Evolutionary conservation across 2,888 invertebrate species (phyloP), one percentile per base, ranked within the genome.

Genomic region (Maniola hyperantus): DNA sequence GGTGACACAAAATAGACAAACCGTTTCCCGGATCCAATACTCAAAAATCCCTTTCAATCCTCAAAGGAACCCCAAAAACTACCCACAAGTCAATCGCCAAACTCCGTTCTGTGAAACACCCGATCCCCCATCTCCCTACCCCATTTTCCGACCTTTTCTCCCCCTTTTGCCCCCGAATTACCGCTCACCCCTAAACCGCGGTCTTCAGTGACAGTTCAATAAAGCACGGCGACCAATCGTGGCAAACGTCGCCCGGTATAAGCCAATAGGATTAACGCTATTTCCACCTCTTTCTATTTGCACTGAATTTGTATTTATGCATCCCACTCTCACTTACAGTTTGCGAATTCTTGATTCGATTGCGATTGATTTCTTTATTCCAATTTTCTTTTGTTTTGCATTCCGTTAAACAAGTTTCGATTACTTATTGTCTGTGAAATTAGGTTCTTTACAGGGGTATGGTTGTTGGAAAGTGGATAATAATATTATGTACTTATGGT

Each of bases 71-170:
- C 89, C 89, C 80, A 83, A 89, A 90, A 90, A 89, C 90, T 90
- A 89, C 89, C 88, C 89, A 87, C 91, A 89, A 91, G 91, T 91
- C 91, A 92, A 91, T 91, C 85, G 91, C 91, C 91, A 91, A 91
- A 91, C 88, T 89, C 88, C 85, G 84, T 83, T 84, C 83, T 79
- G 82, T 85, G 83, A 84, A 84, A 84, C 84, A 79, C 77, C 81
- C 80, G 76, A 72, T 71, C 82, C 75, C 77, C 65, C 68, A 63
- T 70, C 71, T 68, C 71, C 69, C 65, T 65, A 74, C 77, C 79
- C 74, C 76, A 71, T 42, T 64, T 73, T 65, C 73, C 71, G 76
- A 78, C 81, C 79, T 74, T 71, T 76, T 74, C 78, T 76, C 76
- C 81, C 84, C 81, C 77, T 73, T 82, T 82, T 85, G 81, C 87